phyloP scores from a whole-genome alignment of 2,113 vertebrate species.

The Hyla sarda region DNA sequence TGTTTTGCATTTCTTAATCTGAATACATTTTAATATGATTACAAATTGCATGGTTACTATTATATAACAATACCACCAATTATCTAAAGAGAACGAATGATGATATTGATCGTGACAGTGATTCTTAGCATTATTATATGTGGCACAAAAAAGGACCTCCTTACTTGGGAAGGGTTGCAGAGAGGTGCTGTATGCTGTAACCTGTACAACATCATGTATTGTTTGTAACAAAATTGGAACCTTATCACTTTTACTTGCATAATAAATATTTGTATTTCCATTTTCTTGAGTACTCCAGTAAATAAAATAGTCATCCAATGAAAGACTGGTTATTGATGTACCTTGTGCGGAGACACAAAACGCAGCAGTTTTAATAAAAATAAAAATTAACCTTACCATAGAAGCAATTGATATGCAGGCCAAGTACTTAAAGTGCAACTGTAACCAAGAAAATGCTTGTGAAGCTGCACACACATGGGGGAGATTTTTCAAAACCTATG shows the following conservation, averaged over 20 bases:
- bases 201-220: background rate
- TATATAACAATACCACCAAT: background rate
- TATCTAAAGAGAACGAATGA: background rate
- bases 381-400: too few species aligned
- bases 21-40: too few species aligned
- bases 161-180: constrained; percentile 73
- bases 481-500: too few species aligned
- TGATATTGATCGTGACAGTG: background rate
- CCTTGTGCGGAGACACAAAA: constrained; percentile 61
- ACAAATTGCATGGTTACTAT: too few species aligned
- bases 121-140: background rate
- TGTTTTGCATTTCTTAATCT: too few species aligned
- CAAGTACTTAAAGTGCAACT: too few species aligned
- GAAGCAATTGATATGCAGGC: too few species aligned
- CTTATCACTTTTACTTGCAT: constrained; percentile 62
- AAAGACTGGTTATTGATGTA: constrained; percentile 65
- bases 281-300: constrained; percentile 68
- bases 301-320: constrained; percentile 69
- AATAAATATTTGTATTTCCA: constrained; percentile 64
- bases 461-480: too few species aligned
- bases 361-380: background rate
- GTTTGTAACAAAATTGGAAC: constrained; percentile 49
- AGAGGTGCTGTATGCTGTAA: constrained; percentile 68
- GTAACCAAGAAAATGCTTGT: too few species aligned
- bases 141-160: background rate